These are phyloP conservation scores for Platyrinchus mystaceus DNA, from an alignment of 2,797 vertebrate genomes.

Conservation along the genomic window DNA sequence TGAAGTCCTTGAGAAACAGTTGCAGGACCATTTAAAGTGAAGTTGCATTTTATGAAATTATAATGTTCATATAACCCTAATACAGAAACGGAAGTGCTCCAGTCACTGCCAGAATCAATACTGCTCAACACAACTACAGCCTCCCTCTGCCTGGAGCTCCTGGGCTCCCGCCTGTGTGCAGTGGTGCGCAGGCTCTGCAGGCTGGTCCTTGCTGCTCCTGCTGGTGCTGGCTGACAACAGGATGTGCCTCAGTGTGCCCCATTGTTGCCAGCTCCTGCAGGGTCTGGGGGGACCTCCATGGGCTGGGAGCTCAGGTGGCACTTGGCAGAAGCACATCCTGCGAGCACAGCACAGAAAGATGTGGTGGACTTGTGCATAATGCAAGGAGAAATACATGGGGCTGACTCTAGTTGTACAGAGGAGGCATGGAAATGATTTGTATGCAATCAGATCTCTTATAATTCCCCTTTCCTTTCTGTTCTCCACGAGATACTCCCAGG, in stretches of 20 bases:
- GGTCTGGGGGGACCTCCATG: rapidly evolving
- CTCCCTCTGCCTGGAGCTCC: not conserved
- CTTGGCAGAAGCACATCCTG: not conserved
- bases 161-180: rapidly evolving
- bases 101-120: not conserved
- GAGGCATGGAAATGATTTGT: not conserved
- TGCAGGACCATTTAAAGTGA: not conserved
- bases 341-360: not conserved
- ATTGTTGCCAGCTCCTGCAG: not conserved
- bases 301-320: not conserved
- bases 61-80: not conserved
- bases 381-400: not conserved
- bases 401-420: not conserved
- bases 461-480: not conserved
- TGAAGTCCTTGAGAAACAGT: not conserved
- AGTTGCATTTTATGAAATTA: constrained; percentile 4
- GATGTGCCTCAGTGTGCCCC: not conserved
- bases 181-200: rapidly evolving
- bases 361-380: not conserved
- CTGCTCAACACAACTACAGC: not conserved
- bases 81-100: not conserved
- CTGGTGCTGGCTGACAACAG: not conserved
- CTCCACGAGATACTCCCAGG: not conserved
- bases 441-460: not conserved
- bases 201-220: not conserved